Base-by-base conservation (phyloP, 1,140 invertebrate genomes). In the Zaprionus taronus region DNA sequence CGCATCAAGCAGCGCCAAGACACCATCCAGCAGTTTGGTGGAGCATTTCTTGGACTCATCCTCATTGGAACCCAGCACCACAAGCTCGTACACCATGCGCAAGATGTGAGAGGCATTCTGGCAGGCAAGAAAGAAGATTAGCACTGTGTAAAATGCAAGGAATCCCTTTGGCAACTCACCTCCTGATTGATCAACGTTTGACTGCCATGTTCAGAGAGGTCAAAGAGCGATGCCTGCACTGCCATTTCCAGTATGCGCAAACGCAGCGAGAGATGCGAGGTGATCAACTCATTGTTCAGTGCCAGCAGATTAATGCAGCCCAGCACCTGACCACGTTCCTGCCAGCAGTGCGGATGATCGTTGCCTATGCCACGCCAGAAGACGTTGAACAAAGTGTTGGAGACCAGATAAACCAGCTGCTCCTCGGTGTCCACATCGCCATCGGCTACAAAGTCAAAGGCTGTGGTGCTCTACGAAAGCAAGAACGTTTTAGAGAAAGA, bases 291-390 rank as follows among this genome's bases (percentile, higher is more conserved):
- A 83, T 95, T 95, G 64, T 94, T 94, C 34, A 95, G 89, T 12
- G 93, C 94, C 22, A 95, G 80, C n/a, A 95, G 85, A 91, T 95
- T 95, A 15, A 96, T 94, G 73, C 94, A 95, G 15, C 95, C 94
- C 80, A 95, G 93, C 0, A 96, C 95, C 76, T 95, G 94, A 44
- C 95, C 94, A 61, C 95, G 92, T 77, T 95, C 95, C 93, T 94
- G 94, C 95, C 95, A 96, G 41, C 94, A 93, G 20, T 94, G 93
- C 60, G 93, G 93, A 83, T 93, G 93, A 63, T 94, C 94, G 44
- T 94, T 94, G 60, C 95, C 93, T 22, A 95, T 93, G 24, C 95
- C 95, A 74, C 94, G 93, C 95, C 95, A 96, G 82, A 95, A 94
- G 1, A 95, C 92, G 9, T 94, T 94, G 65, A 95, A 94, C 6